Base-by-base conservation (phyloP, 53 echinoderm and acorn worm species). In the Actinopyga echinites region DNA sequence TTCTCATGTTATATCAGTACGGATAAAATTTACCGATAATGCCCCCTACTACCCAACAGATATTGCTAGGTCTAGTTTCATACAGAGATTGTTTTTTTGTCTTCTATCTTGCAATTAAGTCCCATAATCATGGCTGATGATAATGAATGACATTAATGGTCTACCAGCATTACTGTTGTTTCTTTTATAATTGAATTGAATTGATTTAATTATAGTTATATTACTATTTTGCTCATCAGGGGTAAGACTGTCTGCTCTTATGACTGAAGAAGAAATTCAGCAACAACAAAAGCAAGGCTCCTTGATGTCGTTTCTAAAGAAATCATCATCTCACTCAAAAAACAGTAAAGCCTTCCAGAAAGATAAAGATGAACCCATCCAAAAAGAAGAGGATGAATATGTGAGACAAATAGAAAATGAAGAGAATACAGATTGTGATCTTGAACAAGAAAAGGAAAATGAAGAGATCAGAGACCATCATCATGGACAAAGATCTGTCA, bases 211-310 rank as follows among this genome's bases (percentile, higher is more conserved):
- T 1, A 15, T 49, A 49, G 13, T 13, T 49, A 15, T 15, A 15
- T 49, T n/a, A n/a, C 4, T 49, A 1, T 49, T 49, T 49, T 49
- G 2, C 17, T 15, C 17, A 3, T 44, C 52, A 95, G 95, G 95
- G n/a, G 93, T 95, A 33, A 80, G 91, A 45, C 34, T 95, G 55
- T 93, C 95, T 22, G 80, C 91, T 13, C 74, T 89, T 61, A 56
- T 52, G 37, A 75, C 82, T 33, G 69, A 74, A 38, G 60, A 65
- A 44, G 74, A 83, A 61, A 86, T 75, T 36, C 89, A 89, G 32
- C 82, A 61, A 30, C 86, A 69, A 25, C 86, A 86, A 32, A 84
- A 67, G 24, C 89, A 80, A 61, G 61, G 82, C 56, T 82, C 83
- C 53, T 63, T 82, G 40, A 89, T 92, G 79, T 92, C 89, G 31